phyloP scores from a whole-genome alignment of 1,140 invertebrate species.

The Zaprionus lachaisei region DNA sequence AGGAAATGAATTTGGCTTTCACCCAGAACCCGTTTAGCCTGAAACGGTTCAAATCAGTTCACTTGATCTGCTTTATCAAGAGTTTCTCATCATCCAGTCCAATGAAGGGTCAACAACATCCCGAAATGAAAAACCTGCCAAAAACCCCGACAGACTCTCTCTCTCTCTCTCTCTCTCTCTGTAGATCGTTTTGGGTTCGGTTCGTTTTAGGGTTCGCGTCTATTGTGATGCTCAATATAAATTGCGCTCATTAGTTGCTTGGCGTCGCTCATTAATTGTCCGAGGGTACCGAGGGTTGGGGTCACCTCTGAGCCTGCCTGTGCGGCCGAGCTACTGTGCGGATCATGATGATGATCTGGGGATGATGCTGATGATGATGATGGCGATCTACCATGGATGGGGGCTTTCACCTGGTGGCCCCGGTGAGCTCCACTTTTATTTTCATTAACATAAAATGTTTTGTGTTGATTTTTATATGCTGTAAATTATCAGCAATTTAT shows the following conservation, averaged over 20 bases:
- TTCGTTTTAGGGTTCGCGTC: background rate
- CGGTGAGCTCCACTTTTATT: slow-evolving; percentile 63
- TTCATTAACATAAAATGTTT: slow-evolving; percentile 83
- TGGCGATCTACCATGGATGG: slow-evolving; percentile 17
- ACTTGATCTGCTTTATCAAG: slow-evolving; percentile 7
- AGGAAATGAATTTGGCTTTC: slow-evolving; percentile 2
- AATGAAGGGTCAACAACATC: slow-evolving; percentile 36
- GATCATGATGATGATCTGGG: background rate
- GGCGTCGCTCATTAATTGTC: slow-evolving; percentile 64
- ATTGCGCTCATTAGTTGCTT: slow-evolving; percentile 64
- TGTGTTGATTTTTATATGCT: slow-evolving; percentile 80
- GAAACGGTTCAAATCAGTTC: slow-evolving; percentile 15
- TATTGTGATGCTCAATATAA: slow-evolving; percentile 27
- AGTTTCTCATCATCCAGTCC: background rate
- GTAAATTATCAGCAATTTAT: slow-evolving; percentile 79
- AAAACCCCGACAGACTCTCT: background rate
- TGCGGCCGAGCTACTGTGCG: slow-evolving; percentile 44
- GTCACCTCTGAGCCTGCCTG: slow-evolving; percentile 19
- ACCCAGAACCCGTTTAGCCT: background rate
- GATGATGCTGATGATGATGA: background rate
- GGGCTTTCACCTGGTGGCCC: slow-evolving; percentile 62
- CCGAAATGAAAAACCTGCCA: background rate
- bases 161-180: background rate
- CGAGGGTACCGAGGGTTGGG: slow-evolving; percentile 40
- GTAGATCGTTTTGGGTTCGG: background rate